A percentile compares a stretch with the other conserved stretches of the same genome.
These are phyloP conservation scores for Lepidotrigona ventralis DNA, from an alignment of 1,140 invertebrate genomes.

Conservation along the genomic window DNA sequence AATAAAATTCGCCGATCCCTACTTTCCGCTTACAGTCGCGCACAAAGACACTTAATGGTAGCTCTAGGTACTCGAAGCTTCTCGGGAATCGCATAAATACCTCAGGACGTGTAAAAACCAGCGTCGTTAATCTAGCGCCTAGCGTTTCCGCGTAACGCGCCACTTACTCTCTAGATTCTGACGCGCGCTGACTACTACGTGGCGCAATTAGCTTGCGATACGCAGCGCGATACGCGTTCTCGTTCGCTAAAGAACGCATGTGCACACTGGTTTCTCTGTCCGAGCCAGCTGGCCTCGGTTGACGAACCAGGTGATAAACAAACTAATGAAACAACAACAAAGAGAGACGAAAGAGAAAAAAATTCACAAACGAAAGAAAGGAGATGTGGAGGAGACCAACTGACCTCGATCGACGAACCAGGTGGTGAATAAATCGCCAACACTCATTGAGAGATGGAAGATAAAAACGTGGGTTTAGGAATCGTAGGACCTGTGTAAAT, in stretches of 20 bases:
- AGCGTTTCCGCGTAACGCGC: slow-evolving; percentile 12
- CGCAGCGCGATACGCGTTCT: slow-evolving; percentile 3
- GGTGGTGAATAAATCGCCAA: no score
- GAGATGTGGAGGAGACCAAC: no score
- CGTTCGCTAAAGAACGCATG: neutral
- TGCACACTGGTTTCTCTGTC: slow-evolving; percentile 5
- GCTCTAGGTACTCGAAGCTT: neutral
- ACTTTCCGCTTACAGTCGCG: neutral
- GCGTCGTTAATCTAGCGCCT: neutral
- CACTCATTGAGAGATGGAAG: no score
- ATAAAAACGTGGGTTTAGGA: no score
- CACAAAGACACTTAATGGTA: neutral
- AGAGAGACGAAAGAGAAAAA: neutral
- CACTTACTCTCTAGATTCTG: slow-evolving; percentile 6
- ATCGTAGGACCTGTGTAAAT: no score
- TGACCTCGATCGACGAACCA: no score
- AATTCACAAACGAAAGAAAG: no score
- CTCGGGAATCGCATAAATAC: neutral
- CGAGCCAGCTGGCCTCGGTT: neutral
- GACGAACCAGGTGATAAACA: slow-evolving; percentile 2
- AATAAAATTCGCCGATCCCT: neutral
- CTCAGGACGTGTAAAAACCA: neutral
- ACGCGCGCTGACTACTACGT: neutral
- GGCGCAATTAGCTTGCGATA: slow-evolving; percentile 24
- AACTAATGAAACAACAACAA: neutral